These are phyloP conservation scores for Leontopithecus rosalia DNA, from an alignment of 2,797 vertebrate genomes.

Conservation along the genomic window DNA sequence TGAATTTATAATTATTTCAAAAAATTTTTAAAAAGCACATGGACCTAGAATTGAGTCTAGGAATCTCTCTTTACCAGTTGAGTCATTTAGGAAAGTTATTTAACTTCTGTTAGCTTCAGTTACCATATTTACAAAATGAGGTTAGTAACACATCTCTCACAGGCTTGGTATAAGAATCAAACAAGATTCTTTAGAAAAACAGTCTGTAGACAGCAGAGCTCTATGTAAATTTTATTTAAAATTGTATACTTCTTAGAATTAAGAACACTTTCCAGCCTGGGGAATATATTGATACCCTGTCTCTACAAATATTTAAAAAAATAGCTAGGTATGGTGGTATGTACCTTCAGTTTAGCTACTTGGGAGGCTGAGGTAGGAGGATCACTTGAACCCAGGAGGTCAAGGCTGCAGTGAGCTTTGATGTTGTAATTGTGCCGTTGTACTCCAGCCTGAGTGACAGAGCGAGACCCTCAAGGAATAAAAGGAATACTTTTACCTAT, in stretches of 20 bases:
- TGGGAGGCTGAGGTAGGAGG: too few species aligned
- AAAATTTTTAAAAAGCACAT: neutral
- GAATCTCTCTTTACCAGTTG: neutral
- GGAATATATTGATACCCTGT: too few species aligned
- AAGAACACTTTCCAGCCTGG: neutral
- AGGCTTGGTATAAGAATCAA: neutral
- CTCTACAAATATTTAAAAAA: too few species aligned
- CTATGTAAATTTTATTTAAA: slow-evolving; percentile 13
- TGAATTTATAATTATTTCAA: neutral
- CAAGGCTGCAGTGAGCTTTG: too few species aligned
- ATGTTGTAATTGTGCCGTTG: too few species aligned
- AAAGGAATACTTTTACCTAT: neutral
- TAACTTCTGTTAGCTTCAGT: neutral
- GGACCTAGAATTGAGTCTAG: neutral
- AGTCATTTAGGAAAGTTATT: neutral
- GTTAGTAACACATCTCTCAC: neutral
- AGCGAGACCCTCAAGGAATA: too few species aligned
- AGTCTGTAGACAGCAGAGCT: neutral
- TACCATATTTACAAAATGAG: neutral
- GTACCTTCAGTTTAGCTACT: too few species aligned
- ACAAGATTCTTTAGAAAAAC: slow-evolving; percentile 8
- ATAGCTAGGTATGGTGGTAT: too few species aligned
- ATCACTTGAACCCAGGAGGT: too few species aligned
- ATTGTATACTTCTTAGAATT: neutral
- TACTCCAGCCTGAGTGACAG: too few species aligned